Base-by-base conservation (phyloP, 2,113 vertebrate species). In the Ameiurus melas region DNA sequence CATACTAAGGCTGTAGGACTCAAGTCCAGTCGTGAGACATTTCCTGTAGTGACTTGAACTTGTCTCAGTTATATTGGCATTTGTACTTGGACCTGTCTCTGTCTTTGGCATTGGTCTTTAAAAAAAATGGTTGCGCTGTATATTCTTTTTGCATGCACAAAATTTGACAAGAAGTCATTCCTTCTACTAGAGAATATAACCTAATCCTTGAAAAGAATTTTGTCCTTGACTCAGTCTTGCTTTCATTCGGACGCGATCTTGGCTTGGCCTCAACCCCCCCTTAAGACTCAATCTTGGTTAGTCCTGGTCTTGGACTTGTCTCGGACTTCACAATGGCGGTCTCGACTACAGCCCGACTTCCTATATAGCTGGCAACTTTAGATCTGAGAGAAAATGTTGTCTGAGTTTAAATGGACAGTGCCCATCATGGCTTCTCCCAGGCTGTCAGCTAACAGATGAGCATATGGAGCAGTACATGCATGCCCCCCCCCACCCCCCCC, bases 371-470 rank as follows among this genome's bases (percentile, higher is more conserved):
- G 92, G 30, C 80, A 60, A 82, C 94, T 94, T 93, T 90, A 94
- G 94, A 93, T 93, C 92, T 85, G 94, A 95, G 94, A 95, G 94
- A 96, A 95, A 96, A 95, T 95, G 94, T 95, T 95, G 95, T 95
- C 94, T 92, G 94, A 95, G 94, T 95, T 87, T 27, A 93, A 94
- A 93, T 94, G 94, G 92, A 94, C 92, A 94, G 94, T 93, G 94
- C 95, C 93, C 93, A 95, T 95, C 94, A 95, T 91, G 90, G 92
- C 93, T 92, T 92, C 90, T 78, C 91, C 92, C 88, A 57, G 87
- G 93, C 93, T 95, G 95, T 95, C 95, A 93, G 93, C 85, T 87
- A 90, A 93, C 91, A 89, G 90, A 89, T 90, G 89, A 84, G 87
- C 86, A 87, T 85, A 87, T 85, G 89, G 80, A 90, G 86, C 57